phyloP scores from a whole-genome alignment of 2,888 invertebrate genomes.

The Halictus ligatus region DNA sequence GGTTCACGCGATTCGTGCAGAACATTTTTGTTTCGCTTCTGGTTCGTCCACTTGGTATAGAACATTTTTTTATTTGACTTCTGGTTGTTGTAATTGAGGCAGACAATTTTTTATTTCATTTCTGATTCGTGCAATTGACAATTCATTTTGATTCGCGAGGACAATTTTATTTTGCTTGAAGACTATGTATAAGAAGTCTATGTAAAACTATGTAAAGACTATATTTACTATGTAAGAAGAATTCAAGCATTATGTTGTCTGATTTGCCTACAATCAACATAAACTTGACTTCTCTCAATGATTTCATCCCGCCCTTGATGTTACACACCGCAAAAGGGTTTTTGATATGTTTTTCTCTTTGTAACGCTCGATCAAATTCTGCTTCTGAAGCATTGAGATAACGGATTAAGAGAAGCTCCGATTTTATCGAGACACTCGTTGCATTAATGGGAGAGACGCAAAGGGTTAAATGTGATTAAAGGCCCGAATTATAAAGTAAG shows the following conservation, averaged over 20 bases:
- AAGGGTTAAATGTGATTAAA: constrained; percentile 8
- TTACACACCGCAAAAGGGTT: background rate
- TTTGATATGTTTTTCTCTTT: background rate
- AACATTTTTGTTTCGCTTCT: too few relatives aligned
- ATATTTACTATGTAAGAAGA: background rate
- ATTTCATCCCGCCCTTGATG: too few relatives aligned
- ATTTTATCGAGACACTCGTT: background rate
- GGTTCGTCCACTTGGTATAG: too few relatives aligned
- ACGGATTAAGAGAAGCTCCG: background rate
- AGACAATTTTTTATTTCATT: too few relatives aligned
- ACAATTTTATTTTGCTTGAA: background rate
- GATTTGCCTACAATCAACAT: background rate
- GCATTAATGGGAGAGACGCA: background rate
- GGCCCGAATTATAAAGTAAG: background rate
- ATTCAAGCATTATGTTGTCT: background rate
- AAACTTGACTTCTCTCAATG: too few relatives aligned
- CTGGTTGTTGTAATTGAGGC: too few relatives aligned
- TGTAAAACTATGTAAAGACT: background rate
- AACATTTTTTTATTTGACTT: too few relatives aligned
- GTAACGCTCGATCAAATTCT: background rate
- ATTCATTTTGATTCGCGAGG: too few relatives aligned
- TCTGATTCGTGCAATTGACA: background rate
- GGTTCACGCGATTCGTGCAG: background rate
- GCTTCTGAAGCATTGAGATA: background rate
- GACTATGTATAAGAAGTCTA: background rate